Evolutionary conservation across 2,113 vertebrate genomes (phyloP).

Genomic region (Myotis yumanensis): DNA sequence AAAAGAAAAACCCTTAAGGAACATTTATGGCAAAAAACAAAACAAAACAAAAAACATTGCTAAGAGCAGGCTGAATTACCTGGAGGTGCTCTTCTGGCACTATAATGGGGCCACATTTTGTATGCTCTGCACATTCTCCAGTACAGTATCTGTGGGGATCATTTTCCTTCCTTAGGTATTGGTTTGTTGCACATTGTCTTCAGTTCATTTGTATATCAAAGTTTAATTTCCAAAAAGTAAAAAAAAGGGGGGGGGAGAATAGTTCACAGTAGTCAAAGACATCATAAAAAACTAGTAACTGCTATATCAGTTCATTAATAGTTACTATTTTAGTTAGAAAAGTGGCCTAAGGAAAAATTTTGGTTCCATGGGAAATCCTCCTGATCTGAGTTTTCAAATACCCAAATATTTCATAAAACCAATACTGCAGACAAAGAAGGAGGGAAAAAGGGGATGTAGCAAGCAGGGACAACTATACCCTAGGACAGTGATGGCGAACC

Average conservation of each 20-base stretch:
- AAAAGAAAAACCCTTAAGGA: neutral
- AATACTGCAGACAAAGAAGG: neutral
- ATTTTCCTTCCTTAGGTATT: constrained; percentile 93
- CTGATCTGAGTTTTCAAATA: neutral
- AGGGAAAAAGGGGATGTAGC: neutral
- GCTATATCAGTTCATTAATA: neutral
- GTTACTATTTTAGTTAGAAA: constrained; percentile 3
- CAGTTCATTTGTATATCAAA: constrained; percentile 63
- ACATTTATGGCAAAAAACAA: neutral
- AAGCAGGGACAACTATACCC: neutral
- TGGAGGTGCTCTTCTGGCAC: constrained; percentile 97
- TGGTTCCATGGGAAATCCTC: neutral
- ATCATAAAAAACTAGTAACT: neutral
- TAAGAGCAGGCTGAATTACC: constrained; percentile 81
- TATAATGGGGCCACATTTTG: constrained; percentile 92
- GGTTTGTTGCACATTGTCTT: constrained; percentile 95
- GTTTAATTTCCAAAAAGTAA: neutral
- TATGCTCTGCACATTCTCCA: constrained; percentile 90
- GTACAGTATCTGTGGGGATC: constrained; percentile 96
- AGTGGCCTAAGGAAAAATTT: constrained; percentile 29
- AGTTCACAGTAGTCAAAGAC: constrained; percentile 24
- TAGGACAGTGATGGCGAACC: too few species aligned
- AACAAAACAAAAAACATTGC: neutral
- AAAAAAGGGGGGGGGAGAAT: neutral
- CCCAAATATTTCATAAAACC: neutral